These are phyloP conservation scores for Petrocephalus schoutedeni DNA, from an alignment of 2,797 vertebrate species.

Conservation along the genomic window DNA sequence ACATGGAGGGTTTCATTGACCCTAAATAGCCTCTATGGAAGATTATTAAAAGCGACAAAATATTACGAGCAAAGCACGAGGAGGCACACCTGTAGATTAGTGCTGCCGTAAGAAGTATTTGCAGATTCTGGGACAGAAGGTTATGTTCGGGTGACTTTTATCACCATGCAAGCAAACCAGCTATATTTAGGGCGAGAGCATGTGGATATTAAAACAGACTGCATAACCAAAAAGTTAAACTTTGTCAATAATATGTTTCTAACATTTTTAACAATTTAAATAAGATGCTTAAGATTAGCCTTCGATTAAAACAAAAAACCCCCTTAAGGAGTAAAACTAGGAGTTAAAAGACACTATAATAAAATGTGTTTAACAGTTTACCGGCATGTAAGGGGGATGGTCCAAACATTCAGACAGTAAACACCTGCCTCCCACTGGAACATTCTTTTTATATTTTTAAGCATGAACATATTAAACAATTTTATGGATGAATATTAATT, in stretches of 20 bases:
- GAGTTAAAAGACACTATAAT: too few species aligned
- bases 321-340: too few species aligned
- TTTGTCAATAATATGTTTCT: too few species aligned
- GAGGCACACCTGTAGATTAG: not conserved
- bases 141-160: not conserved
- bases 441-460: not conserved
- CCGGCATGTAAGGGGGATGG: too few species aligned
- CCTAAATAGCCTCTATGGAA: not conserved
- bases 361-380: too few species aligned
- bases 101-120: not conserved
- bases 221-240: not conserved
- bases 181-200: not conserved
- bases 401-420: too few species aligned
- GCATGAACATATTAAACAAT: not conserved
- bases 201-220: not conserved
- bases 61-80: not conserved
- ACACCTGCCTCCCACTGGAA: too few species aligned
- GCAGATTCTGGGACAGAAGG: not conserved
- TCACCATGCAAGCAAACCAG: not conserved
- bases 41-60: not conserved
- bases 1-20: not conserved
- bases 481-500: not conserved
- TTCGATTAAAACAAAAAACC: too few species aligned
- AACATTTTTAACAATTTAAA: too few species aligned
- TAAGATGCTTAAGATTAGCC: too few species aligned